Evolutionary conservation across 2,797 vertebrate species (phyloP).

Genomic region (Cyclopterus lumpus): DNA sequence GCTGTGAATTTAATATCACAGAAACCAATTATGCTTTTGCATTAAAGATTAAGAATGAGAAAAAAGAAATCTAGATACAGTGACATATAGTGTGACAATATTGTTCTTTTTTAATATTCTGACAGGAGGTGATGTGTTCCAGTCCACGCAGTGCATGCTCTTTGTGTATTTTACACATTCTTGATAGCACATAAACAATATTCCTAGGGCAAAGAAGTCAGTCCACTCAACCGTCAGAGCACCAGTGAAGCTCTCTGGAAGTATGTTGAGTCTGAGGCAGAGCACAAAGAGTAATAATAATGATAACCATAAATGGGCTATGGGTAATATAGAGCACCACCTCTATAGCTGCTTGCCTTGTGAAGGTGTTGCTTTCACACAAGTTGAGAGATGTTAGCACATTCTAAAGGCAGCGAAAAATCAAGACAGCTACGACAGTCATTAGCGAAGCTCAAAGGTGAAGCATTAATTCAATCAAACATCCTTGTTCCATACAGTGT

Average conservation of each 20-base stretch:
- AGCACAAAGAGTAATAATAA: slow-evolving; percentile 76
- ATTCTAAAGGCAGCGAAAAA: slow-evolving; percentile 70
- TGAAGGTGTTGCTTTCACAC: slow-evolving; percentile 76
- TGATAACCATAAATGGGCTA: slow-evolving; percentile 78
- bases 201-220: slow-evolving; percentile 64
- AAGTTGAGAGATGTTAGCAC: slow-evolving; percentile 64
- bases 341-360: slow-evolving; percentile 66
- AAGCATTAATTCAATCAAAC: slow-evolving; percentile 69
- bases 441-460: slow-evolving; percentile 61
- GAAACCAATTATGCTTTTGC: slow-evolving; percentile 76
- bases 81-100: slow-evolving; percentile 51
- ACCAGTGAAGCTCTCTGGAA: slow-evolving; percentile 58
- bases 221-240: slow-evolving; percentile 57
- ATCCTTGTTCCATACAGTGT: slow-evolving; percentile 9
- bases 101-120: slow-evolving; percentile 55
- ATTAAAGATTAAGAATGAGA: slow-evolving; percentile 70
- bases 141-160: slow-evolving; percentile 31
- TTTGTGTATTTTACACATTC: slow-evolving; percentile 53
- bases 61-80: slow-evolving; percentile 37
- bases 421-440: slow-evolving; percentile 58
- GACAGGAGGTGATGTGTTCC: slow-evolving; percentile 52
- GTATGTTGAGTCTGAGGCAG: slow-evolving; percentile 74
- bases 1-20: slow-evolving; percentile 78
- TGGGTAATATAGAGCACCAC: slow-evolving; percentile 79
- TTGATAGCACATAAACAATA: slow-evolving; percentile 45